Evolutionary conservation across 2,888 invertebrate species (phyloP).

Genomic region (Cryptocephalus primarius): DNA sequence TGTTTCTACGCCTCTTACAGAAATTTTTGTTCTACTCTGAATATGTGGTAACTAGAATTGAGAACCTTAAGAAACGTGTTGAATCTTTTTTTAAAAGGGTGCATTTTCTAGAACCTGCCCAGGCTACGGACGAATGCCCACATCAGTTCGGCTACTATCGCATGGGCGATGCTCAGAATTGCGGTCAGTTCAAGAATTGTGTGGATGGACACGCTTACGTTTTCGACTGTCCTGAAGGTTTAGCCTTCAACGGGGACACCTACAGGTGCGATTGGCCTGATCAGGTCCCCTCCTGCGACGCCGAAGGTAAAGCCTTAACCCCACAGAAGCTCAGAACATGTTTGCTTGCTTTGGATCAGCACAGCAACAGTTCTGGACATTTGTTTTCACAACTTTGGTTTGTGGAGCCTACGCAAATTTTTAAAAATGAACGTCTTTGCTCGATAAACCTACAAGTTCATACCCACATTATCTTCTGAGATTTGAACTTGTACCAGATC

Average conservation of each 20-base stretch:
- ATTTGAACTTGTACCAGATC: not conserved
- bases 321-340: not conserved
- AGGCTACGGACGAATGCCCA: conserved; percentile 68
- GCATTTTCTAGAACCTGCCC: conserved; percentile 47
- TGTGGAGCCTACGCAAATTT: too few relatives aligned
- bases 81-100: not conserved
- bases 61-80: not conserved
- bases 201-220: conserved; percentile 62
- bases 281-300: conserved; percentile 67
- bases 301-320: conserved; percentile 49
- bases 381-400: too few relatives aligned
- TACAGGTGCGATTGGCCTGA: conserved; percentile 86
- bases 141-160: conserved; percentile 76
- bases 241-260: conserved; percentile 50
- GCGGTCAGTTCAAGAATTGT: conserved; percentile 74
- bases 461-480: too few relatives aligned
- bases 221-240: conserved; percentile 72
- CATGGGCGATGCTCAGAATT: conserved; percentile 53
- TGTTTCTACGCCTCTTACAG: too few relatives aligned
- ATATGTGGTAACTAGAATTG: too few relatives aligned
- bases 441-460: too few relatives aligned
- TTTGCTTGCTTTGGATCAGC: too few relatives aligned
- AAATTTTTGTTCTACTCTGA: too few relatives aligned
- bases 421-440: too few relatives aligned
- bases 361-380: too few relatives aligned